Conservation (phyloP, 2,113 vertebrate genomes). For the Microtus oregoni region DNA sequence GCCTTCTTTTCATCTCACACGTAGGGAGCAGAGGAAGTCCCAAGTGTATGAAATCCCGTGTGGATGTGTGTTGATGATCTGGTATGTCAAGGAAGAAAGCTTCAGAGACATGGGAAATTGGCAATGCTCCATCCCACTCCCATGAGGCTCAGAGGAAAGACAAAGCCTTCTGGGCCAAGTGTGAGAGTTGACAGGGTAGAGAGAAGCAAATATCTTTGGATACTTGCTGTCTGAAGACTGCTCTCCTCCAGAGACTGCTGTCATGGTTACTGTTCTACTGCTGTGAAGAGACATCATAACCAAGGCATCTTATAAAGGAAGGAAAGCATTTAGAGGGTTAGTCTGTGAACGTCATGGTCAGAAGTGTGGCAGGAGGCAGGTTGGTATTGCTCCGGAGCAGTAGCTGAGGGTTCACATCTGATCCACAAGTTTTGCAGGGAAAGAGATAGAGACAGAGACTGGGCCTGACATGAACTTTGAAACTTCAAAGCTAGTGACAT, state of each 20-base stretch:
- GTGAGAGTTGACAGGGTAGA: not conserved
- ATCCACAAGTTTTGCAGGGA: not conserved
- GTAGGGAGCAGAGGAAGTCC: not conserved
- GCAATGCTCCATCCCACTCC: not conserved
- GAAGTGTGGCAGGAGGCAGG: not conserved
- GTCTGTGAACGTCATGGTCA: not conserved
- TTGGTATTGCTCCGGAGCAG: not conserved
- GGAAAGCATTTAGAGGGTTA: not conserved
- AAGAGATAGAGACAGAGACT: too few species aligned
- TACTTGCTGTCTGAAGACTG: not conserved
- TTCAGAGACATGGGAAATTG: not conserved
- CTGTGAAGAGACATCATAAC: not conserved
- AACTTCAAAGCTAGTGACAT: too few species aligned
- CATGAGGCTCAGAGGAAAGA: not conserved
- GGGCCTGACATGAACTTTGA: too few species aligned
- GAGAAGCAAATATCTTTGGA: not conserved
- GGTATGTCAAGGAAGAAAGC: not conserved
- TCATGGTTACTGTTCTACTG: not conserved
- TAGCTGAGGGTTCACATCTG: not conserved
- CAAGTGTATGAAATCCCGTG: not conserved
- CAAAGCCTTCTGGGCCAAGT: not conserved
- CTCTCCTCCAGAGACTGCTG: not conserved
- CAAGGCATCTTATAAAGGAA: not conserved
- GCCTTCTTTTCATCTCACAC: not conserved
- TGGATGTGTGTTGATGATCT: not conserved